phyloP scores from a whole-genome alignment of 2,888 invertebrate genomes.

The Hirudinaria manillensis region DNA sequence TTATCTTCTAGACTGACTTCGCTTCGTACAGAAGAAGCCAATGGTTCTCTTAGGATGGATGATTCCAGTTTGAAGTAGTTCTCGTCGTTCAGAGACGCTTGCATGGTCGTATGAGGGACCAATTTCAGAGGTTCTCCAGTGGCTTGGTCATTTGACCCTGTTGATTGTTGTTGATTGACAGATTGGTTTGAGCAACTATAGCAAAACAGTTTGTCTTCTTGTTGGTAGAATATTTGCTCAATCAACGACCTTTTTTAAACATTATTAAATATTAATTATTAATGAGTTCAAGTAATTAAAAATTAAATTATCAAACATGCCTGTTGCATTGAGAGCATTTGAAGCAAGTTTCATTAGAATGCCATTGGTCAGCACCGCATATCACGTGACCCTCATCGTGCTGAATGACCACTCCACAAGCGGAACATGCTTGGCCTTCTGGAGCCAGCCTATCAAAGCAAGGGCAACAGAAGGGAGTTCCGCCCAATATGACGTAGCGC shows the following conservation, averaged over 20 bases:
- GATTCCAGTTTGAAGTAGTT: background rate
- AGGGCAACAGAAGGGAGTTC: constrained; percentile 83
- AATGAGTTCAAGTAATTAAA: background rate
- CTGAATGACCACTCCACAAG: constrained; percentile 89
- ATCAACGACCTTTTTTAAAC: constrained; percentile 66
- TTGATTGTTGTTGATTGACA: too few relatives aligned
- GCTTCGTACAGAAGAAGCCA: background rate
- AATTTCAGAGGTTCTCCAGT: background rate
- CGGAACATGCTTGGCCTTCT: constrained; percentile 85
- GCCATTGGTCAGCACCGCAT: constrained; percentile 90
- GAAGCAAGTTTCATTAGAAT: constrained; percentile 89
- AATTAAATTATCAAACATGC: background rate
- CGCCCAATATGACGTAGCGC: constrained; percentile 92
- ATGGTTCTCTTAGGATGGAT: background rate
- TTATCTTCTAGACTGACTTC: background rate
- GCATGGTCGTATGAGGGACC: background rate
- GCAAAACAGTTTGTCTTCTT: constrained; percentile 86
- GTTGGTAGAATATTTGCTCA: constrained; percentile 83
- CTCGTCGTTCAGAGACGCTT: too few relatives aligned
- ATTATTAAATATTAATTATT: too few relatives aligned
- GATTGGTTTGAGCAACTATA: constrained; percentile 49
- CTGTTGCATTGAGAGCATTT: constrained; percentile 63
- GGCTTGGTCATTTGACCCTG: too few relatives aligned
- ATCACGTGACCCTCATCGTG: constrained; percentile 97
- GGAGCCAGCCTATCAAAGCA: constrained; percentile 76